Percentiles rank a stretch among this genome's conserved stretches.
Conservation (phyloP, 2,888 invertebrate species). For the Sarcophaga rosellei region DNA sequence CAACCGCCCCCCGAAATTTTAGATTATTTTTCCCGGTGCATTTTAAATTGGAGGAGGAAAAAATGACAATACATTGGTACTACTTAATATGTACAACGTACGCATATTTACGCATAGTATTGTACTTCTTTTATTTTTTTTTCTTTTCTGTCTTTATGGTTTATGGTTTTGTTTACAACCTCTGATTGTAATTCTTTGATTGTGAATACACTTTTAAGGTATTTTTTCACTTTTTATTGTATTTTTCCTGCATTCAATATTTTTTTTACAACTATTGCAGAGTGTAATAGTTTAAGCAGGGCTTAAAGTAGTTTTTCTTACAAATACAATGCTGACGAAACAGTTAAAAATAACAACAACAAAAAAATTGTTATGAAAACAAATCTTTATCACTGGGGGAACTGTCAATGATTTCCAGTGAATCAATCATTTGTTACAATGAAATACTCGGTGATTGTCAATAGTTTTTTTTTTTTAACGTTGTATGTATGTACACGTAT, state of each 20-base stretch:
- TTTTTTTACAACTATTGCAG: slow-evolving; percentile 34
- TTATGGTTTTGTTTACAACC: slow-evolving; percentile 65
- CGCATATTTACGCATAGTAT: slow-evolving; percentile 36
- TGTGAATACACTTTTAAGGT: slow-evolving; percentile 23
- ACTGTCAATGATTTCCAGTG: slow-evolving; percentile 68
- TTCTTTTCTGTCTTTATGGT: slow-evolving; percentile 48
- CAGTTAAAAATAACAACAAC: slow-evolving; percentile 55
- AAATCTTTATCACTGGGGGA: slow-evolving; percentile 65
- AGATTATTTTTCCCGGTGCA: too few relatives aligned
- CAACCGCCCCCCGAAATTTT: too few relatives aligned
- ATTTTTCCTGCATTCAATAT: slow-evolving; percentile 27
- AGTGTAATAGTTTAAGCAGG: background rate
- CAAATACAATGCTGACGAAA: slow-evolving; percentile 22
- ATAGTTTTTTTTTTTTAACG: slow-evolving; percentile 11
- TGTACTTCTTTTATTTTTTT: slow-evolving; percentile 29
- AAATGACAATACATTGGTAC: background rate
- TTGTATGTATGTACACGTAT: background rate
- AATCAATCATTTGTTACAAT: slow-evolving; percentile 64
- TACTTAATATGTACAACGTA: slow-evolving; percentile 62
- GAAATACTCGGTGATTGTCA: slow-evolving; percentile 54
- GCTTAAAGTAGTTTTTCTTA: background rate
- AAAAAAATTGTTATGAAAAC: slow-evolving; percentile 1
- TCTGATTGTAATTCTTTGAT: slow-evolving; percentile 30
- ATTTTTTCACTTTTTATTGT: slow-evolving; percentile 3
- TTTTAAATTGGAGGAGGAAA: too few relatives aligned